Percentiles rank a stretch among this genome's conserved stretches.
Evolutionary conservation across 2,888 invertebrate genomes (phyloP).

Genomic region (Pachliopta kotzebuea): DNA sequence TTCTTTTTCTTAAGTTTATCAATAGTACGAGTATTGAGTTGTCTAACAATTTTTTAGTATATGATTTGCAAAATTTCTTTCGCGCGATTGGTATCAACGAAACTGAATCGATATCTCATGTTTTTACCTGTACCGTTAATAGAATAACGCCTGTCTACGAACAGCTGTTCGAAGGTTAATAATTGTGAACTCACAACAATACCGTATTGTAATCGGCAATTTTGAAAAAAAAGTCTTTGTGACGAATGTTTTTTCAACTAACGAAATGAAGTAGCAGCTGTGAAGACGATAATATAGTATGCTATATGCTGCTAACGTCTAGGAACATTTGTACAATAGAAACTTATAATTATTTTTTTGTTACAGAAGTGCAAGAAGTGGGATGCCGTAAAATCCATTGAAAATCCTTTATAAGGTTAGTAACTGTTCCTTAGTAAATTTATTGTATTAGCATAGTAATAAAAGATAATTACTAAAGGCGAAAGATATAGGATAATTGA

Average conservation of each 20-base stretch:
- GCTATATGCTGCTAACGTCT: too few relatives aligned
- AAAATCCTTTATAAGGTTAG: conserved; percentile 60
- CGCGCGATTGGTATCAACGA: background rate
- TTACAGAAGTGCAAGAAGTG: conserved; percentile 73
- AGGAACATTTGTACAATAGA: background rate
- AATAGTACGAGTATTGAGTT: too few relatives aligned
- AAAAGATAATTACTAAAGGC: too few relatives aligned
- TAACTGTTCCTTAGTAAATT: conserved; percentile 17
- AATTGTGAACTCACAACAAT: conserved; percentile 43
- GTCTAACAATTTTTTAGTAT: background rate
- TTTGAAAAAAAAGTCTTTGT: conserved; percentile 35
- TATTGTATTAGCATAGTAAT: background rate
- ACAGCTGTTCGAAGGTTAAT: conserved; percentile 62
- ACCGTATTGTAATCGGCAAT: conserved; percentile 51
- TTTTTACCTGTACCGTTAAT: conserved; percentile 60
- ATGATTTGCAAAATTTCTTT: background rate
- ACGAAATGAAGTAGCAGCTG: conserved; percentile 37
- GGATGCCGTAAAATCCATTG: conserved; percentile 56
- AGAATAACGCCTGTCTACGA: conserved; percentile 38
- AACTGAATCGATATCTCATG: conserved; percentile 39
- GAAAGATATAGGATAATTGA: background rate
- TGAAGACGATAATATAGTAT: conserved; percentile 7
- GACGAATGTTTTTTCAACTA: conserved; percentile 35
- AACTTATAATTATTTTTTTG: conserved; percentile 45
- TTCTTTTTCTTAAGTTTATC: too few relatives aligned